Conservation (phyloP, 2,888 invertebrate genomes). For the Drosophila birchii region DNA sequence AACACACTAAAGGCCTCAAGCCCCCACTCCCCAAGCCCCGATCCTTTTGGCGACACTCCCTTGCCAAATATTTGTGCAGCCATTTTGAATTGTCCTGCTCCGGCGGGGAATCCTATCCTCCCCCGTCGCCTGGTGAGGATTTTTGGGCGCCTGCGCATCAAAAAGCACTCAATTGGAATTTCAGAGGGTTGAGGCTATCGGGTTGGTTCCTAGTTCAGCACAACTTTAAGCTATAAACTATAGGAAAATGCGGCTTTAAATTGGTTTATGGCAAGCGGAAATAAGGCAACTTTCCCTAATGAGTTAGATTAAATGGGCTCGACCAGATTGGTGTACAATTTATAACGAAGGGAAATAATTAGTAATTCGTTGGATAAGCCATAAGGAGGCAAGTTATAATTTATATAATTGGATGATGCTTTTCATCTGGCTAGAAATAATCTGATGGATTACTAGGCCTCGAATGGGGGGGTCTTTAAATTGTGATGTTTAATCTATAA, state of each 20-base stretch:
- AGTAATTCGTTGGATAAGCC: not conserved
- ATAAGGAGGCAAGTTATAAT: not conserved
- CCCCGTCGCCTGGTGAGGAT: constrained; percentile 21
- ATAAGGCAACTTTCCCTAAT: constrained; percentile 15
- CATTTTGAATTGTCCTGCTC: constrained; percentile 80
- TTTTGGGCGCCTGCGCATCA: constrained; percentile 64
- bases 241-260: constrained; percentile 27
- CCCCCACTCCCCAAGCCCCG: not conserved
- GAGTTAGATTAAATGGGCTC: constrained; percentile 27
- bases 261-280: constrained; percentile 14
- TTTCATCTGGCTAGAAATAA: not conserved
- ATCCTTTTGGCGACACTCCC: constrained; percentile 48
- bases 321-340: not conserved
- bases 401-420: not conserved
- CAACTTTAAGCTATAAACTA: constrained; percentile 31
- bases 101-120: constrained; percentile 34
- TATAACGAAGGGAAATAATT: constrained; percentile 10
- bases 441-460: no score
- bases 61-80: constrained; percentile 83
- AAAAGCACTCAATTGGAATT: constrained; percentile 48
- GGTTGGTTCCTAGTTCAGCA: constrained; percentile 13
- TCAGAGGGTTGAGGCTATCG: not conserved
- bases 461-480: not conserved
- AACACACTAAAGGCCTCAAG: constrained; percentile 9
- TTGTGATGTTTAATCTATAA: not conserved